Evolutionary conservation across 2,888 invertebrate species (phyloP).

Genomic region (Panopea generosa): DNA sequence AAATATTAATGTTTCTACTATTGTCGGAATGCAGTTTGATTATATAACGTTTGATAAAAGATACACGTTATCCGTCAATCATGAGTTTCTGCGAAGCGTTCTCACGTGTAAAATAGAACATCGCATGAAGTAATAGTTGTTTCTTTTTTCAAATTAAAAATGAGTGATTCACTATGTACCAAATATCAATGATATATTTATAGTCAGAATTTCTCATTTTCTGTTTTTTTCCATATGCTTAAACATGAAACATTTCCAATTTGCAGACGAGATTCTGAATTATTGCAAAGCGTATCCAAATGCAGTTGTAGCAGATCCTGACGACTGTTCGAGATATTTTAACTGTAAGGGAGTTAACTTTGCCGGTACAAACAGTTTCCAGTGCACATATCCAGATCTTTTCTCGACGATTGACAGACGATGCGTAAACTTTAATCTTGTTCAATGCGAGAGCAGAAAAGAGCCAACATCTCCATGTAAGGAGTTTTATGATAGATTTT

Average conservation of each 20-base stretch:
- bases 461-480: constrained; percentile 72
- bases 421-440: constrained; percentile 62
- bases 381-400: constrained; percentile 71
- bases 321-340: constrained; percentile 59
- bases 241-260: too few relatives aligned
- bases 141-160: too few relatives aligned
- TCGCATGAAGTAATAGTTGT: too few relatives aligned
- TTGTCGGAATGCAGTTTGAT: background rate
- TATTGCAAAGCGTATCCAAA: constrained; percentile 54
- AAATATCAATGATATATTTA: too few relatives aligned
- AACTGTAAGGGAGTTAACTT: constrained; percentile 35
- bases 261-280: constrained; percentile 48
- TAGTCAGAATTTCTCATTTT: too few relatives aligned
- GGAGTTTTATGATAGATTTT: constrained; percentile 30
- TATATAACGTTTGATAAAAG: background rate
- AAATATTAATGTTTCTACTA: too few relatives aligned
- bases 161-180: too few relatives aligned
- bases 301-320: constrained; percentile 51
- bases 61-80: background rate
- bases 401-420: constrained; percentile 51
- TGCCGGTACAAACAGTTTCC: constrained; percentile 30
- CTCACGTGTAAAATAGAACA: too few relatives aligned
- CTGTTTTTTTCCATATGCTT: too few relatives aligned
- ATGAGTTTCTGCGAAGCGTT: background rate
- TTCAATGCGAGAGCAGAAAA: constrained; percentile 60